These are phyloP conservation scores for Graptemys geographica DNA, from an alignment of 2,797 vertebrate species.

Conservation along the genomic window DNA sequence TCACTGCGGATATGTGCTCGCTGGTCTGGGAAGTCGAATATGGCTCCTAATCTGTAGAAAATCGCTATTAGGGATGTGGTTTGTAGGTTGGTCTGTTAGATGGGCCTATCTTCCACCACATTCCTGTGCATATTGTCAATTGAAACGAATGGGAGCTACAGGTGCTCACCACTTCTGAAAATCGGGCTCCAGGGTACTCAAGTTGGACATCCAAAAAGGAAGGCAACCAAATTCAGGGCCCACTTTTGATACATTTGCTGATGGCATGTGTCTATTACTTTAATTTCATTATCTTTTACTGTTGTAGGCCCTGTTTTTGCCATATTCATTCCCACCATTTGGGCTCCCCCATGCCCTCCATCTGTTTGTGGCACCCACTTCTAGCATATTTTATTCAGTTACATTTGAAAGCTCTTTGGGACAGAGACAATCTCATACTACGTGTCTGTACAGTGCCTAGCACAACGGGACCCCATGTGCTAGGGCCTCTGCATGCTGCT, in stretches of 20 bases:
- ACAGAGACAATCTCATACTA: not conserved
- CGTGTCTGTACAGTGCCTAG: not conserved
- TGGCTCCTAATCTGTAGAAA: not conserved
- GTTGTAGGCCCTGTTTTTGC: not conserved
- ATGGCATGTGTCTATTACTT: not conserved
- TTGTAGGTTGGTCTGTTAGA: not conserved
- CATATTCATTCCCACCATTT: not conserved
- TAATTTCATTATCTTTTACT: not conserved
- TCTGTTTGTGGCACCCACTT: not conserved
- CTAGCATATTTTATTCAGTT: not conserved
- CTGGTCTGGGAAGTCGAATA: not conserved
- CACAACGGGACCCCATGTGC: not conserved
- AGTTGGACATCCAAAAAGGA: not conserved
- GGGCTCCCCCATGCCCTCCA: conserved; percentile 13
- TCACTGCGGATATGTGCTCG: not conserved
- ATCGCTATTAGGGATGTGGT: not conserved
- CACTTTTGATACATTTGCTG: not conserved
- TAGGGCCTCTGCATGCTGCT: not conserved
- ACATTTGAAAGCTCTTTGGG: not conserved
- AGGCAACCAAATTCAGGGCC: not conserved
- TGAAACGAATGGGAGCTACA: not conserved
- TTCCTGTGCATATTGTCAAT: no score
- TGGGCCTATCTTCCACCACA: not conserved
- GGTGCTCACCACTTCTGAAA: not conserved
- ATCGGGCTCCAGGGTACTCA: not conserved